These are phyloP conservation scores for Quadroppia sp. DNA, from an alignment of 2,888 invertebrate species.

Conservation along the genomic window DNA sequence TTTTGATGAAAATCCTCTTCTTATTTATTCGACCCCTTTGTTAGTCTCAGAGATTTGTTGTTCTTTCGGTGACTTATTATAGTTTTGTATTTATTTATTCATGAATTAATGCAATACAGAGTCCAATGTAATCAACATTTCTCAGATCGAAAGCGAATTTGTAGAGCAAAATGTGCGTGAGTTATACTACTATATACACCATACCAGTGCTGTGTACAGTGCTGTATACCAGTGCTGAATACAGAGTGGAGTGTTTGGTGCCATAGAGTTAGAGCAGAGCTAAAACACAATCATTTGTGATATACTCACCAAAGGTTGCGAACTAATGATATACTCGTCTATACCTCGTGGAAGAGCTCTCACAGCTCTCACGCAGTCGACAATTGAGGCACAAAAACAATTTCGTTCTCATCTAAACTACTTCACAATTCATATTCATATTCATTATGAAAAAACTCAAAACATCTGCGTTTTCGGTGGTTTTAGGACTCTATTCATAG, in stretches of 20 bases:
- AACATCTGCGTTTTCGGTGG: slow-evolving; percentile 16
- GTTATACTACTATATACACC: not conserved
- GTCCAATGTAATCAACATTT: slow-evolving; percentile 15
- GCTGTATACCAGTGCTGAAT: not conserved
- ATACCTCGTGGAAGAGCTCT: slow-evolving; percentile 25
- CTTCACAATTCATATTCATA: not conserved
- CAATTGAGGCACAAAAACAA: slow-evolving; percentile 12
- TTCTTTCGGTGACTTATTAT: slow-evolving; percentile 13
- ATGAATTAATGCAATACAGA: slow-evolving; percentile 20
- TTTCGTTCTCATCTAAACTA: slow-evolving; percentile 17
- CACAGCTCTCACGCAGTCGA: slow-evolving; percentile 26
- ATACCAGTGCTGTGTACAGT: not conserved
- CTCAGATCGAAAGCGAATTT: slow-evolving; percentile 4
- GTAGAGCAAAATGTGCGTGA: not conserved
- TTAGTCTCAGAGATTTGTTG: not conserved
- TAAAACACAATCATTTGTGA: slow-evolving; percentile 16
- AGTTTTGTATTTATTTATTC: slow-evolving; percentile 25
- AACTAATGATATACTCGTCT: slow-evolving; percentile 23
- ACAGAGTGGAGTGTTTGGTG: not conserved
- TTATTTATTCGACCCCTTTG: slow-evolving; percentile 17
- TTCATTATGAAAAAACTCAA: not conserved
- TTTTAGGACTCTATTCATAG: not conserved
- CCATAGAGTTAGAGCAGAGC: not conserved
- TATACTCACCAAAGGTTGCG: slow-evolving; percentile 7
- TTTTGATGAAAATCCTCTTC: not conserved